phyloP scores from a whole-genome alignment of 2,113 vertebrate genomes.

The Gopherus evgoodei region DNA sequence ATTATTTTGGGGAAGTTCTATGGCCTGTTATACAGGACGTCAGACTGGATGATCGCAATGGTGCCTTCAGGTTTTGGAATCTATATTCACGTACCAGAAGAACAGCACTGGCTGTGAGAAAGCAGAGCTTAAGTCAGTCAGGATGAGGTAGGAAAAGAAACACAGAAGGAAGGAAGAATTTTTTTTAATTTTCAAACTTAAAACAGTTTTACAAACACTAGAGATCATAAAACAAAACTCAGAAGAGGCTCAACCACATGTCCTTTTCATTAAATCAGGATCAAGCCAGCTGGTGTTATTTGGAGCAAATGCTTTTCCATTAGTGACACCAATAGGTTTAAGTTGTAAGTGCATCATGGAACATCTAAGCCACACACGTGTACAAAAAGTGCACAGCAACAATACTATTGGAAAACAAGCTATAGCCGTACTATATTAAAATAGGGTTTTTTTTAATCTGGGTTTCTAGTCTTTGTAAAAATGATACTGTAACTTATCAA shows the following conservation, averaged over 20 bases:
- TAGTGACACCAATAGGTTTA: background rate
- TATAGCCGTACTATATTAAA: constrained; percentile 8
- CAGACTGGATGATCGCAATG: background rate
- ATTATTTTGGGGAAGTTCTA: background rate
- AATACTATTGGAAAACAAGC: background rate
- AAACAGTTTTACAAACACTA: constrained; percentile 4
- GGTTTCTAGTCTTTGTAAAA: background rate
- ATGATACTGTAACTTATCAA: background rate
- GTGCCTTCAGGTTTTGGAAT: background rate
- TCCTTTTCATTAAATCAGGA: constrained; percentile 6
- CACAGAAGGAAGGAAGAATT: background rate
- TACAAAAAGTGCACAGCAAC: constrained; percentile 14
- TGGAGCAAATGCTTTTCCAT: background rate
- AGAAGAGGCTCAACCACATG: background rate
- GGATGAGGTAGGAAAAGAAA: background rate
- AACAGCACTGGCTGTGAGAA: constrained; percentile 29
- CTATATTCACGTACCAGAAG: background rate
- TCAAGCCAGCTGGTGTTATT: background rate
- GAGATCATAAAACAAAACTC: constrained; percentile 27
- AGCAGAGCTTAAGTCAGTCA: constrained; percentile 53
- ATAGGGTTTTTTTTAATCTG: background rate
- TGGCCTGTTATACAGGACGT: background rate
- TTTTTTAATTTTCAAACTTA: background rate
- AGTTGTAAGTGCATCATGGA: background rate
- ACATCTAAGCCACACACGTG: background rate